Conservation (phyloP, 2,113 vertebrate genomes). For the Promerops cafer region DNA sequence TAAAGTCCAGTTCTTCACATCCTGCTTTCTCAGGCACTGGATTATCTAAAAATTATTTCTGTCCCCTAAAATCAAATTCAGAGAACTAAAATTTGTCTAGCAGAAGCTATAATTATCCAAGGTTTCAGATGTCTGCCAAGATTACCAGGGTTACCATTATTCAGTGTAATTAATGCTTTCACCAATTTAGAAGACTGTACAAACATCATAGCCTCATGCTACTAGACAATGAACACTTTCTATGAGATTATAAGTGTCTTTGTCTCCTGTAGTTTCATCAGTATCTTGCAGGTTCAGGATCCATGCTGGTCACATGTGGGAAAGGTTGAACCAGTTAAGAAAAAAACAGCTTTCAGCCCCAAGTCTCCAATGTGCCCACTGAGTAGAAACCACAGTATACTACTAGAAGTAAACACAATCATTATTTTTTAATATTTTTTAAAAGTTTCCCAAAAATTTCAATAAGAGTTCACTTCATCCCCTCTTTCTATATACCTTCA, state of each 20-base stretch:
- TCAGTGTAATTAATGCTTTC: slow-evolving; percentile 54
- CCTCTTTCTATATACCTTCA: background rate
- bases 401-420: background rate
- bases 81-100: slow-evolving; percentile 21
- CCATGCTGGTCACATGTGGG: slow-evolving; percentile 7
- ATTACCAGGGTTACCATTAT: slow-evolving; percentile 48
- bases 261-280: slow-evolving; percentile 31
- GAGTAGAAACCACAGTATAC: background rate
- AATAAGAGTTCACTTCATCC: background rate
- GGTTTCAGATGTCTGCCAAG: slow-evolving; percentile 56
- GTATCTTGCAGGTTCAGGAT: background rate
- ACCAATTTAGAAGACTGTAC: slow-evolving; percentile 44
- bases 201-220: slow-evolving; percentile 10
- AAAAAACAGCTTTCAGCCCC: background rate
- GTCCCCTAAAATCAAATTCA: slow-evolving; percentile 29
- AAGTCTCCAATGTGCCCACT: background rate
- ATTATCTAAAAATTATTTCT: slow-evolving; percentile 6
- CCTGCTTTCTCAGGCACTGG: background rate
- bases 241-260: slow-evolving; percentile 41
- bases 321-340: background rate
- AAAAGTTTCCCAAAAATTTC: background rate
- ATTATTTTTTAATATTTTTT: background rate
- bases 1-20: background rate
- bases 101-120: slow-evolving; percentile 46
- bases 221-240: slow-evolving; percentile 23